These are phyloP conservation scores for Mechanitis mazaeus DNA, from an alignment of 2,888 invertebrate genomes.

Conservation along the genomic window DNA sequence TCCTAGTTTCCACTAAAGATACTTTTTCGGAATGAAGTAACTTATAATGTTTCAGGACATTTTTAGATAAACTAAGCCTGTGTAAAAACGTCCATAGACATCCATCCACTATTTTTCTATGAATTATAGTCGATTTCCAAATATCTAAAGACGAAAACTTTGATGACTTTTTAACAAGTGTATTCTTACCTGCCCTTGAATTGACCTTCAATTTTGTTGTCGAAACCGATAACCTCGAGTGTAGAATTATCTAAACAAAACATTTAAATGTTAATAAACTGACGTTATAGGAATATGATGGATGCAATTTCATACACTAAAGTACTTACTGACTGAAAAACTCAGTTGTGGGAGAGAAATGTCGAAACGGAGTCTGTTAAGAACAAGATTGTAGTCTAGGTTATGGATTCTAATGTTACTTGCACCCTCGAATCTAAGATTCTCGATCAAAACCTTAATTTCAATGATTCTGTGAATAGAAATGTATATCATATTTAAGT, in stretches of 20 bases:
- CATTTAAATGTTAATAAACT: neutral
- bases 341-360: slow-evolving; percentile 43
- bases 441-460: slow-evolving; percentile 28
- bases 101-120: no score
- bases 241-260: slow-evolving; percentile 3
- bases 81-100: no score
- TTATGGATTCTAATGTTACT: slow-evolving; percentile 49
- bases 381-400: slow-evolving; percentile 37
- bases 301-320: no score
- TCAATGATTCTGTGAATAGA: slow-evolving; percentile 41
- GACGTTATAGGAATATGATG: neutral
- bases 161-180: neutral
- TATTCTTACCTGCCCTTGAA: neutral
- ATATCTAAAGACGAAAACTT: no score
- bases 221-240: neutral
- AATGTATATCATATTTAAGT: neutral
- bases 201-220: neutral
- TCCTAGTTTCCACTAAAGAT: no score
- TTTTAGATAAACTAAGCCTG: no score
- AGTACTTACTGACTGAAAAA: slow-evolving; percentile 38
- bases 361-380: slow-evolving; percentile 39
- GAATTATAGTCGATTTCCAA: no score
- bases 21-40: no score
- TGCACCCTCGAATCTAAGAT: slow-evolving; percentile 39
- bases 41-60: no score